A percentile compares a stretch with the other conserved stretches of the same genome.
These are phyloP conservation scores for Synaphobranchus kaupii DNA, from an alignment of 2,797 vertebrate genomes.

Conservation along the genomic window DNA sequence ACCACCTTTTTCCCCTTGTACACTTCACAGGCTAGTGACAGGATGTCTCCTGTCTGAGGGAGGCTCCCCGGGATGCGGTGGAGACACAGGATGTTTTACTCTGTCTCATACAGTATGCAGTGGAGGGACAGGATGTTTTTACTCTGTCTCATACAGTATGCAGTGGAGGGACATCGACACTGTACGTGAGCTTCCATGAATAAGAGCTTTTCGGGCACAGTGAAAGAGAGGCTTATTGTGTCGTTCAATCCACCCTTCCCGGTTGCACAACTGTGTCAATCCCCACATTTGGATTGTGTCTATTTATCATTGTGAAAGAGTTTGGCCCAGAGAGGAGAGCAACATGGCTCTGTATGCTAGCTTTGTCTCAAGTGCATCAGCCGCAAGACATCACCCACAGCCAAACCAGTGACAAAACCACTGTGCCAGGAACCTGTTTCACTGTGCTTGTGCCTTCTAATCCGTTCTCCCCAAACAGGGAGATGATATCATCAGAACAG, in stretches of 20 bases:
- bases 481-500: constrained; percentile 14
- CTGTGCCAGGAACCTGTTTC: constrained; percentile 17
- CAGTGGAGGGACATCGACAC: neutral
- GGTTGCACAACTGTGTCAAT: neutral
- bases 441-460: constrained; percentile 15
- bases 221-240: constrained; percentile 1
- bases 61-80: neutral
- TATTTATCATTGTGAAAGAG: constrained; percentile 15
- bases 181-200: neutral
- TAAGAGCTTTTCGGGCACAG: neutral
- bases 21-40: neutral
- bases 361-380: constrained; percentile 20
- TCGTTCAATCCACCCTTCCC: neutral
- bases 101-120: neutral
- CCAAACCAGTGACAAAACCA: constrained; percentile 14
- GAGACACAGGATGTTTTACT: constrained; percentile 6
- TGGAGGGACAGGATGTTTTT: neutral
- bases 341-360: constrained; percentile 17
- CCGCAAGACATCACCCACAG: constrained; percentile 19
- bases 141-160: neutral
- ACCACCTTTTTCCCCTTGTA: neutral
- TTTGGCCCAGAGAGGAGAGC: neutral
- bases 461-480: constrained; percentile 15
- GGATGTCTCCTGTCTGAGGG: neutral
- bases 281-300: neutral